Evolutionary conservation across 1,140 invertebrate species (phyloP).

Genomic region (Drosophila repleta): DNA sequence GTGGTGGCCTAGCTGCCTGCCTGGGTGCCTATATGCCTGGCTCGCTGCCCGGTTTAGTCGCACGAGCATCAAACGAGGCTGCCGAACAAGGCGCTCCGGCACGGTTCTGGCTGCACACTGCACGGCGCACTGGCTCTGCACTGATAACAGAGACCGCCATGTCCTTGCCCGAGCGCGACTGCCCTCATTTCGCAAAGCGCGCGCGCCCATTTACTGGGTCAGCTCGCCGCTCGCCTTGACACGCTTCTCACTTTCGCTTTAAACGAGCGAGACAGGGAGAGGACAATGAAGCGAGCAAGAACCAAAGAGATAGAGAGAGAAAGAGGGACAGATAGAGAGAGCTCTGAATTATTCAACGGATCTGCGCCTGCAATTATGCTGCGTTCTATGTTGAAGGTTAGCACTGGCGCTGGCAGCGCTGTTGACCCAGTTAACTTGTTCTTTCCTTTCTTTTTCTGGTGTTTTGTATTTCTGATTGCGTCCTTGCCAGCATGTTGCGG

Average conservation of each 20-base stretch:
- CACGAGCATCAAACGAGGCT: conserved; percentile 61
- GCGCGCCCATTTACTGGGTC: conserved; percentile 71
- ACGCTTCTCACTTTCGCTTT: conserved; percentile 50
- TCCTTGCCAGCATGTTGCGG: conserved; percentile 51
- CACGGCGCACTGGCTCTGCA: conserved; percentile 23
- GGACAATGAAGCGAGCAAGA: too few species aligned
- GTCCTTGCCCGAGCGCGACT: conserved; percentile 47
- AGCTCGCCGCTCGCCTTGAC: conserved; percentile 68
- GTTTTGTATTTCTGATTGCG: conserved; percentile 50
- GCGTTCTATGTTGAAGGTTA: conserved; percentile 78
- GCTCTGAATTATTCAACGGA: conserved; percentile 47
- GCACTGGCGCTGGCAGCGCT: conserved; percentile 34
- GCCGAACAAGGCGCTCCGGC: conserved; percentile 45
- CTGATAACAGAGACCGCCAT: conserved; percentile 62
- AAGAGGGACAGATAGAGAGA: neutral
- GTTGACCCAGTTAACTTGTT: conserved; percentile 64
- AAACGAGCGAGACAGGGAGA: too few species aligned
- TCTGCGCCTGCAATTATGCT: conserved; percentile 73
- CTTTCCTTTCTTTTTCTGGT: conserved; percentile 8
- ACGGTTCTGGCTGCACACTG: conserved; percentile 50
- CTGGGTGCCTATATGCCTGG: conserved; percentile 20
- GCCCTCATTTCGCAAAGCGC: conserved; percentile 13
- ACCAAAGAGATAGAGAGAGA: conserved; percentile 1
- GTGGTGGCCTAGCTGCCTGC: conserved; percentile 9
- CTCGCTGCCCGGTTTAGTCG: conserved; percentile 21